phyloP scores from a whole-genome alignment of 2,113 vertebrate species.

The Picathartes gymnocephalus region DNA sequence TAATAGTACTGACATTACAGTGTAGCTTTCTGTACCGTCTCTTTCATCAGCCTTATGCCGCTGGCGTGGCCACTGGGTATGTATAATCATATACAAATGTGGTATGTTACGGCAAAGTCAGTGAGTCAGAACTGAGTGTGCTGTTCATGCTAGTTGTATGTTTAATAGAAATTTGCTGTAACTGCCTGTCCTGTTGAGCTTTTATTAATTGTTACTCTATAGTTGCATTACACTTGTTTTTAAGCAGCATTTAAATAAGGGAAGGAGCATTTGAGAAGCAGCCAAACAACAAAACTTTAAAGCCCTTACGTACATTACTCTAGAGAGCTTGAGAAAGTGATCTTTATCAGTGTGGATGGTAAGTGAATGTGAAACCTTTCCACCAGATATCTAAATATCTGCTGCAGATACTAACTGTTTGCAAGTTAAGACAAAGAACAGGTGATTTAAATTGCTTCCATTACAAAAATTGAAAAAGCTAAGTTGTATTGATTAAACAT shows the following conservation, averaged over 20 bases:
- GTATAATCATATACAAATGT: background rate
- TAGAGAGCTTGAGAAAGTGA: background rate
- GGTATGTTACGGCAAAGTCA: background rate
- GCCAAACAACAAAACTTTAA: background rate
- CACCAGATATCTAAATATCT: background rate
- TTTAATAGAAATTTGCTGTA: background rate
- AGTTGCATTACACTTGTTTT: background rate
- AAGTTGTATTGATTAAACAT: background rate
- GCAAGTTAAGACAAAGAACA: background rate
- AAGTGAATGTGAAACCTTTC: background rate
- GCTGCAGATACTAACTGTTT: background rate
- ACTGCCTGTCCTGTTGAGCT: background rate
- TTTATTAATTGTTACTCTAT: background rate
- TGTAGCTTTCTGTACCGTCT: background rate
- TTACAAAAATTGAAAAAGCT: background rate
- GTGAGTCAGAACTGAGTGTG: background rate
- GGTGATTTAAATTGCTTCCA: background rate
- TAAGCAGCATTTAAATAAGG: background rate
- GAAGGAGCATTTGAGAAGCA: background rate
- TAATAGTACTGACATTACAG: background rate
- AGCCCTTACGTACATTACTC: accelerated
- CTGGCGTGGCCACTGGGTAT: background rate
- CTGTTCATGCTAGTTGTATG: background rate
- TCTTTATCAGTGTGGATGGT: background rate
- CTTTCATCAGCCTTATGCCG: background rate